These are phyloP conservation scores for Serranus cabrilla DNA, from an alignment of 2,797 vertebrate species.

Conservation along the genomic window DNA sequence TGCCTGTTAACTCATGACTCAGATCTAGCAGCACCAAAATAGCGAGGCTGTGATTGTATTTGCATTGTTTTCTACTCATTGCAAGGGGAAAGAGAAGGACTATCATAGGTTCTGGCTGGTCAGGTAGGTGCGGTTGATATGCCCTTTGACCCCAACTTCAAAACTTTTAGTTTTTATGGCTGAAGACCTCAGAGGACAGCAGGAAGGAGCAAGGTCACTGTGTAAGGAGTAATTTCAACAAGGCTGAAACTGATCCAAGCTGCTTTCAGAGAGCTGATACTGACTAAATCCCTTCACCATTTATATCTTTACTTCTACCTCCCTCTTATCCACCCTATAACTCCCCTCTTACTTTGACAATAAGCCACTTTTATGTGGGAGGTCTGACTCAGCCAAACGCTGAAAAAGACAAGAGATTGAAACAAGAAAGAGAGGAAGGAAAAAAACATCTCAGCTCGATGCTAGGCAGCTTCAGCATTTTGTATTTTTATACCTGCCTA, in stretches of 20 bases:
- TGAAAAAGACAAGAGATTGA: conserved; percentile 56
- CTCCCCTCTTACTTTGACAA: conserved; percentile 70
- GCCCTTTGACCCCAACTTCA: neutral
- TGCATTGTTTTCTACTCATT: conserved; percentile 26
- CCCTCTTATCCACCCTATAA: conserved; percentile 66
- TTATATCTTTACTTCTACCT: conserved; percentile 68
- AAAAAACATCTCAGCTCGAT: conserved; percentile 31
- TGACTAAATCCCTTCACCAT: conserved; percentile 69
- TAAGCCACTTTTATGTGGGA: conserved; percentile 76
- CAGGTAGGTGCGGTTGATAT: conserved; percentile 13
- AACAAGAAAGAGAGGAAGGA: conserved; percentile 39
- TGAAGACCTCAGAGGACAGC: conserved; percentile 20
- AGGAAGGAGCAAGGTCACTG: conserved; percentile 36
- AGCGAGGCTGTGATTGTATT: conserved; percentile 30
- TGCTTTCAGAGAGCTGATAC: conserved; percentile 67
- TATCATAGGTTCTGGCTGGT: neutral
- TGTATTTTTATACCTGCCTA: conserved; percentile 54
- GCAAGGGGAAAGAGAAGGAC: neutral
- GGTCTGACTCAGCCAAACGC: conserved; percentile 71
- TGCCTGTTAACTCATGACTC: conserved; percentile 53
- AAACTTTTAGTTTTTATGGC: conserved; percentile 30
- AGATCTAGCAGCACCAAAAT: conserved; percentile 31
- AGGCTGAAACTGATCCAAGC: conserved; percentile 45
- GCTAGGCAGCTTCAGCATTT: conserved; percentile 45
- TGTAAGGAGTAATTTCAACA: conserved; percentile 62